phyloP scores from a whole-genome alignment of 2,113 vertebrate genomes.

The Cyprinodon brontotheroides region DNA sequence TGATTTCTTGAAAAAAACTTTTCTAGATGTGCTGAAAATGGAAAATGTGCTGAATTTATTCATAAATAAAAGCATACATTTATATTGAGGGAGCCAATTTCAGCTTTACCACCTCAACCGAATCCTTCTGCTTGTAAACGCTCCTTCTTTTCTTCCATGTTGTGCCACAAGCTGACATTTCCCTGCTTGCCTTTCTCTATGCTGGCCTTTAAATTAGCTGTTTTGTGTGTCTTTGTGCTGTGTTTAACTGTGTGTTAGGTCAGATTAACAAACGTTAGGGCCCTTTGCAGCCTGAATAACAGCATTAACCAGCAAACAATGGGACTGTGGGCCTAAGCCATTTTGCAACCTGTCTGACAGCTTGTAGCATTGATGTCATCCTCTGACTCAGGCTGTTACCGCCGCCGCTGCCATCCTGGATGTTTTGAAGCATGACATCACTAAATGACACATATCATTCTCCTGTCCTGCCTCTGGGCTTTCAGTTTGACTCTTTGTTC shows the following conservation, averaged over 20 bases:
- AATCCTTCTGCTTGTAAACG: constrained; percentile 41
- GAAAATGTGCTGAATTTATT: too few relatives aligned
- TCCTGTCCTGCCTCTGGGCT: constrained; percentile 30
- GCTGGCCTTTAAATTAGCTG: constrained; percentile 62
- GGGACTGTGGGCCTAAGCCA: constrained; percentile 78
- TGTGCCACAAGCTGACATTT: constrained; percentile 58
- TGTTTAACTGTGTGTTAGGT: constrained; percentile 72
- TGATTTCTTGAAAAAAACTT: background rate
- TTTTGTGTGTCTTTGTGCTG: constrained; percentile 71
- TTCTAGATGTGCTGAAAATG: too few relatives aligned
- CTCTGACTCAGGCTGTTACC: constrained; percentile 82
- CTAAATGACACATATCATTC: constrained; percentile 69
- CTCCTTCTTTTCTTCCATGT: constrained; percentile 52
- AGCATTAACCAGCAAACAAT: constrained; percentile 83
- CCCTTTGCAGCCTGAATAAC: constrained; percentile 78
- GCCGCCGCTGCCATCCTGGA: constrained; percentile 74
- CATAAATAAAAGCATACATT: background rate
- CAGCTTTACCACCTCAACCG: constrained; percentile 20
- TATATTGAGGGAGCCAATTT: constrained; percentile 13
- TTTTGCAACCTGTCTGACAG: constrained; percentile 80
- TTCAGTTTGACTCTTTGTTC: constrained; percentile 21
- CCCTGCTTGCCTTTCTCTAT: constrained; percentile 25
- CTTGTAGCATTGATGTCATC: constrained; percentile 81
- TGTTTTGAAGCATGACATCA: constrained; percentile 74
- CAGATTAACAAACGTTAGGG: constrained; percentile 79